phyloP scores from a whole-genome alignment of 1,140 invertebrate species.

The Pseudomyrmex cubaensis region DNA sequence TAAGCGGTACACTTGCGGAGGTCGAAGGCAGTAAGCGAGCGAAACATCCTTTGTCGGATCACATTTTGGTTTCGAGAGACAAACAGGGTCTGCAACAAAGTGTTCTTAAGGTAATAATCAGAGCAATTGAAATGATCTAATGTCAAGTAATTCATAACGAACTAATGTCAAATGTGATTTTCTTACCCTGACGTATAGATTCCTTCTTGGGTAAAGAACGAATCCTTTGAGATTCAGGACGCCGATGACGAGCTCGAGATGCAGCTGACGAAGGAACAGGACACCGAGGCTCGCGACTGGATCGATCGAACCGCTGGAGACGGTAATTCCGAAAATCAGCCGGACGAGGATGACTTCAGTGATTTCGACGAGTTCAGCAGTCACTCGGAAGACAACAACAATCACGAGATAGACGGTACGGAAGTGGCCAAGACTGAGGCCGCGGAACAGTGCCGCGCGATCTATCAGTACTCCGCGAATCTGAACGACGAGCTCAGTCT shows the following conservation, averaged over 20 bases:
- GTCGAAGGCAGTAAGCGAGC: slow-evolving; percentile 90
- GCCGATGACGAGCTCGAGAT: slow-evolving; percentile 84
- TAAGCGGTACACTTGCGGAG: slow-evolving; percentile 92
- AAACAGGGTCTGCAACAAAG: slow-evolving; percentile 95
- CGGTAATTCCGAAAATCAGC: slow-evolving; percentile 89
- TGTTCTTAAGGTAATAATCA: slow-evolving; percentile 89
- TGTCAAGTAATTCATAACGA: too few species aligned
- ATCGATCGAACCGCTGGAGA: slow-evolving; percentile 92
- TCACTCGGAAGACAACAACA: slow-evolving; percentile 83
- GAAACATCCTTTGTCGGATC: slow-evolving; percentile 93
- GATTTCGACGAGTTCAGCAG: slow-evolving; percentile 86
- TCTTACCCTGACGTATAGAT: slow-evolving; percentile 85
- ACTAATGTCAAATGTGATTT: neutral
- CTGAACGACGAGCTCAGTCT: slow-evolving; percentile 95
- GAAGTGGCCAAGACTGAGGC: slow-evolving; percentile 75
- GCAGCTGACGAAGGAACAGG: slow-evolving; percentile 80
- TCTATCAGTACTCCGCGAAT: slow-evolving; percentile 95
- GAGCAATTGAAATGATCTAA: too few species aligned
- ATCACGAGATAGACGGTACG: slow-evolving; percentile 79
- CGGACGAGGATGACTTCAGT: slow-evolving; percentile 83
- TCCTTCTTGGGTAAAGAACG: slow-evolving; percentile 91
- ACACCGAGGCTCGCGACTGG: slow-evolving; percentile 86
- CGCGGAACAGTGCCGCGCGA: slow-evolving; percentile 90
- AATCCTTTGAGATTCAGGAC: slow-evolving; percentile 86
- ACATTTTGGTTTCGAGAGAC: slow-evolving; percentile 95